Percentiles rank a stretch among this genome's conserved stretches.
Evolutionary conservation across 23 tunicate species (phyloP).

Genomic region (Halocynthia aurantium): DNA sequence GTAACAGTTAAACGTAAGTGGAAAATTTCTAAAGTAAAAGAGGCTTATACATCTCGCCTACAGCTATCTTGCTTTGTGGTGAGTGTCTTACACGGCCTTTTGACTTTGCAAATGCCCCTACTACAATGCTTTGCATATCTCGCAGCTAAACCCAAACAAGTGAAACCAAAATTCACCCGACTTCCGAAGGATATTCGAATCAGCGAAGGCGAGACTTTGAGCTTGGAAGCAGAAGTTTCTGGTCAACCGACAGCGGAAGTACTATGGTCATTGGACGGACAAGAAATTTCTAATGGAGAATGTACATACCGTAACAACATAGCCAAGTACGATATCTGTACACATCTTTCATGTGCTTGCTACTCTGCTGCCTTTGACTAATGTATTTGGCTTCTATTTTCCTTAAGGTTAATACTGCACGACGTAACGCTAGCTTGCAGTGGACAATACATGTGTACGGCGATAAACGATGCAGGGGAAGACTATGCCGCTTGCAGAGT

Average conservation of each 20-base stretch:
- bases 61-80: too few species aligned
- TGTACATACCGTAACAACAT: conserved; percentile 43
- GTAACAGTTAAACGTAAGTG: conserved; percentile 86
- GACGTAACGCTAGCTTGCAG: conserved; percentile 45
- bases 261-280: conserved; percentile 88
- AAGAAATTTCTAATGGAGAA: conserved; percentile 68
- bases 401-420: conserved; percentile 46
- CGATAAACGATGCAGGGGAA: conserved; percentile 69
- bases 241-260: conserved; percentile 77
- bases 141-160: conserved; percentile 59
- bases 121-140: background rate
- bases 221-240: conserved; percentile 79
- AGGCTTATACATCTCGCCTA: too few species aligned
- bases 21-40: too few species aligned
- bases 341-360: background rate
- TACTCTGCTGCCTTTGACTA: background rate
- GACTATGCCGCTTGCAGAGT: conserved; percentile 93
- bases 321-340: conserved; percentile 50
- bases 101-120: too few species aligned
- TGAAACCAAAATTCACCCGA: conserved; percentile 47
- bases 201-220: conserved; percentile 73
- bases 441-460: conserved; percentile 97
- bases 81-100: too few species aligned
- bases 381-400: background rate
- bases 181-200: conserved; percentile 66